Percentiles rank a stretch among this genome's conserved stretches.
Conservation (phyloP, 2,113 vertebrate genomes). For the Centropus unirufus region DNA sequence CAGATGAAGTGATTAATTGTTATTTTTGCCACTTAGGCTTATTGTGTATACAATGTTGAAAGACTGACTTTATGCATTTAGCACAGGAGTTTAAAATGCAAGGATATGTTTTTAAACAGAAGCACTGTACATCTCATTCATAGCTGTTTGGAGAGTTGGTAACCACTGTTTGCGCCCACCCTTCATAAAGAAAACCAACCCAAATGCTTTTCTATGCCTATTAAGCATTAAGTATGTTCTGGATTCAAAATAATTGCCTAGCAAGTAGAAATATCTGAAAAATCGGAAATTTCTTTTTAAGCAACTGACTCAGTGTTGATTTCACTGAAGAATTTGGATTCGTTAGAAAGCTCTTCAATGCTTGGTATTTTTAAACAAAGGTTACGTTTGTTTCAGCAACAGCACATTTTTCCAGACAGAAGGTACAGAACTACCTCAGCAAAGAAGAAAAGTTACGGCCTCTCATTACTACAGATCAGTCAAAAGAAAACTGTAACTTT, state of each 20-base stretch:
- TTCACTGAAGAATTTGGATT: background rate
- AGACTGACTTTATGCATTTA: background rate
- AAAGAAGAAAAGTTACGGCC: background rate
- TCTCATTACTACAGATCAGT: background rate
- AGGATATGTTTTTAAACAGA: background rate
- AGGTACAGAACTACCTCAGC: background rate
- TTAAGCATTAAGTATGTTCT: background rate
- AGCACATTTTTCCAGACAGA: background rate
- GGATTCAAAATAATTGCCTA: background rate
- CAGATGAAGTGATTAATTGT: background rate
- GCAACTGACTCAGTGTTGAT: fast-evolving
- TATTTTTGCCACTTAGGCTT: background rate
- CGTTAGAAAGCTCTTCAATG: background rate
- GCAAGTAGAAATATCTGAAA: background rate
- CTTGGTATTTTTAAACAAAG: background rate
- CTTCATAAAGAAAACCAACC: background rate
- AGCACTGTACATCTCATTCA: background rate
- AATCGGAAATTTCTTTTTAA: background rate
- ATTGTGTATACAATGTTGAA: background rate
- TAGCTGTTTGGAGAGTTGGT: background rate
- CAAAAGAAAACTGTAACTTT: background rate
- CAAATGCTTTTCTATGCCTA: background rate
- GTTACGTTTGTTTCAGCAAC: background rate
- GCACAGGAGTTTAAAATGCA: background rate
- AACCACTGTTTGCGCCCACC: background rate